Base-by-base conservation (phyloP, 2,113 vertebrate species). In the Athene noctua region DNA sequence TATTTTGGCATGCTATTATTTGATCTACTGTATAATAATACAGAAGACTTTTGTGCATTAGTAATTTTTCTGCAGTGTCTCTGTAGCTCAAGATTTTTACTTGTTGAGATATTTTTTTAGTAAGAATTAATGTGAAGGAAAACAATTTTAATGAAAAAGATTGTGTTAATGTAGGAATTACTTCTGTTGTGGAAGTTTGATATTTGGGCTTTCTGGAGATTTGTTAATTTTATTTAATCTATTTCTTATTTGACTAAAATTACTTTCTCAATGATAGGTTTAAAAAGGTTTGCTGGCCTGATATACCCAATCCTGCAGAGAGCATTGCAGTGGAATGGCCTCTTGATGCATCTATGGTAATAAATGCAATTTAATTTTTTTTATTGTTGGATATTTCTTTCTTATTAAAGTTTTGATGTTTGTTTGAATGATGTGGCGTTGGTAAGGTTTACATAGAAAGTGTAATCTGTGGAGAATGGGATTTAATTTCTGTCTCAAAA, bases 301-400 rank as follows among this genome's bases (percentile, higher is more conserved):
- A 91, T 57, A 87, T 98, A 77, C 98, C 98, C 36, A 97, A 98
- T 80, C 98, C 98, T 72, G 97, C 98, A 9, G 74, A 97, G 14
- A 98, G 98, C 49, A 90, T 96, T 86, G 88, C 98, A 62, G 96
- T 96, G 51, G 79, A 90, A 3, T 98, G 98, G 97, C 59, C 32
- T 25, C 21, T 68, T 83, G 26, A 88, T 40, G 6, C 46, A 51
- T 62, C 95, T 81, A 30, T 91, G 98, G 98, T 98, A 98, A 97
- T 55, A 18, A 44, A 8, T 63, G 19, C 32, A 34, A 80, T 80
- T 92, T 90, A 90, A 11, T n/a, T 3, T 63, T 52, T 72, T 70
- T 54, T 11, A 29, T 67, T 91, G 15, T 77, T 88, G 5, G 30
- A 34, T 89, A 63, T 80, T 83, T 78, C n/a, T 86, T 91, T 17